Base-by-base conservation (phyloP, 2,113 vertebrate species). In the Rhinopomastus cyanomelas region DNA sequence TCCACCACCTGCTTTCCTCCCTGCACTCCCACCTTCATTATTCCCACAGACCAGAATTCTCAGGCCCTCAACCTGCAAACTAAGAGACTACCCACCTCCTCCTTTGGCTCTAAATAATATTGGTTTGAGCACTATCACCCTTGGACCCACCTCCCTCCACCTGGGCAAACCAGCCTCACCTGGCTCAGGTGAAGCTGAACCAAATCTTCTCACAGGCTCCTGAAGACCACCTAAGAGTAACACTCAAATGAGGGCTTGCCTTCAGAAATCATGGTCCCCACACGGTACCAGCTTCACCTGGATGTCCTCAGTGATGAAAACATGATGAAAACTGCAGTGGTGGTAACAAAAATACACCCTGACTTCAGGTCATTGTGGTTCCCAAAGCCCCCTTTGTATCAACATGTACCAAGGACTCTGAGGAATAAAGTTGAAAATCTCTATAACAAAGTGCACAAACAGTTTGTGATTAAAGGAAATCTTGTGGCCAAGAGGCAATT, bases 71-170 rank as follows among this genome's bases (percentile, higher is more conserved):
- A 0, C 11, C 21, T 26, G 11, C 18, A 75, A 62, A 48, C 22
- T 12, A 52, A n/a, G 46, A 81, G 4, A 9, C 2, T 4, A 4
- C 1, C 4, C 1, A 25, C 3, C 4, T 0, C 5, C 8, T 73
- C 25, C 16, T 52, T 11, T 52, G 16, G 19, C 57, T 56, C 12
- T 68, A 84, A 88, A 75, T 81, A 84, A 53, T 9, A 36, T 46
- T 12, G 2, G 2, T 74, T 80, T 77, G 37, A 56, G 20, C 17
- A 53, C 7, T 30, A 2, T 65, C 20, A 77, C 6, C 8, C 37
- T 39, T 30, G 18, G 56, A 23, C 10, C 30, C 13, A 1, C 23
- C 61, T 66, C 37, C 18, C 13, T 59, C 79, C 71, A 55, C 22
- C 20, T 11, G 48, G 53, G 37, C 12, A 74, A 60, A 85, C 8